Evolutionary conservation across 2,113 vertebrate genomes (phyloP).

Genomic region (Cnemophilus loriae): DNA sequence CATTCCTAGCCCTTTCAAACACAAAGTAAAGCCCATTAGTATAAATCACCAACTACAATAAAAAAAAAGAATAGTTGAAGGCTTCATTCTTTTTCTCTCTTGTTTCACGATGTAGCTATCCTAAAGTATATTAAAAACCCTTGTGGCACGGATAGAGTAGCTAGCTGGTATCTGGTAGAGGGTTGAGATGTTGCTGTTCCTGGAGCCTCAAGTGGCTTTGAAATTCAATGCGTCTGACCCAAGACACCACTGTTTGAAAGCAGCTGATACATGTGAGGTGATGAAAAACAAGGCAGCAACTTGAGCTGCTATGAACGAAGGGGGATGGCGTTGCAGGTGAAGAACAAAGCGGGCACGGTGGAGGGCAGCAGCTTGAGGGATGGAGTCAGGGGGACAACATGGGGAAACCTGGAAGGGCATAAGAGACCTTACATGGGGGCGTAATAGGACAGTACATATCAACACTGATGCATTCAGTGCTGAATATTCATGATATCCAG

Average conservation of each 20-base stretch:
- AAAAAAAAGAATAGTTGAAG: not conserved
- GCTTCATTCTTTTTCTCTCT: not conserved
- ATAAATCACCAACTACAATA: not conserved
- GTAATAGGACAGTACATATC: not conserved
- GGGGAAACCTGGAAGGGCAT: not conserved
- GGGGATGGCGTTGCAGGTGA: not conserved
- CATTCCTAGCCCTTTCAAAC: not conserved
- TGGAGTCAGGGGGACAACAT: not conserved
- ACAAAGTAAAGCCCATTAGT: not conserved
- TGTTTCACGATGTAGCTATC: not conserved
- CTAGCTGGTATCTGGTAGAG: not conserved
- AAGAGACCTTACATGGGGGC: not conserved
- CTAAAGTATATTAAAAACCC: not conserved
- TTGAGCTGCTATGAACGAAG: not conserved
- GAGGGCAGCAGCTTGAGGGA: not conserved
- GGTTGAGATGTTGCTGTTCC: not conserved
- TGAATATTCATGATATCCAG: not conserved
- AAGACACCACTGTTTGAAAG: not conserved
- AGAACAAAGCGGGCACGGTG: not conserved
- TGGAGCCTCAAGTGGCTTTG: not conserved
- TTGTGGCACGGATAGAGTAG: not conserved
- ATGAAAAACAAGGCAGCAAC: slow-evolving; percentile 34
- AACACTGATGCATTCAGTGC: not conserved
- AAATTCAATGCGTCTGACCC: not conserved
- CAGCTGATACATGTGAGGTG: not conserved